A percentile compares a stretch with the other conserved stretches of the same genome.
Conservation (phyloP, 2,797 vertebrate genomes). For the Apogon hyalosoma region DNA sequence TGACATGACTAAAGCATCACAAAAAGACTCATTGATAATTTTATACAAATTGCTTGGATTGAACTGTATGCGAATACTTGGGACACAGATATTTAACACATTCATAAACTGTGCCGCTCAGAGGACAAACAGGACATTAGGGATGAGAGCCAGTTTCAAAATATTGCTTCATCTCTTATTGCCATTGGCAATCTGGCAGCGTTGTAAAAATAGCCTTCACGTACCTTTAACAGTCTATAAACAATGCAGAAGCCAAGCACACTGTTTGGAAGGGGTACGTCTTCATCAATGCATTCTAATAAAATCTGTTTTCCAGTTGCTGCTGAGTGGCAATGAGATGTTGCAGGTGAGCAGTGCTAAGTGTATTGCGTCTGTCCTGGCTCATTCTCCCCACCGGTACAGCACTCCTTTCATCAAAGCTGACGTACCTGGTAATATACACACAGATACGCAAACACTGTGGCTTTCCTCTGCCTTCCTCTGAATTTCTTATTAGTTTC, state of each 20-base stretch:
- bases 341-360: conserved; percentile 90
- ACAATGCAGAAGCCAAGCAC: conserved; percentile 1
- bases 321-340: conserved; percentile 90
- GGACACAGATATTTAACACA: background rate
- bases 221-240: conserved; percentile 10
- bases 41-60: background rate
- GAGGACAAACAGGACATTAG: background rate
- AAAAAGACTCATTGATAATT: background rate
- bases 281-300: conserved; percentile 7
- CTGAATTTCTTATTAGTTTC: background rate
- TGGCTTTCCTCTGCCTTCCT: background rate
- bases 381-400: conserved; percentile 88
- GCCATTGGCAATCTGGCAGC: background rate
- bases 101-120: conserved; percentile 1
- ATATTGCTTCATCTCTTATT: conserved; percentile 1
- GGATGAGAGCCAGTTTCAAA: conserved; percentile 23
- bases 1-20: background rate
- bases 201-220: background rate
- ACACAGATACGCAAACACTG: conserved; percentile 22
- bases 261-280: background rate
- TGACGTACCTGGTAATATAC: conserved; percentile 89
- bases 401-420: conserved; percentile 89
- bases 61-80: conserved; percentile 13
- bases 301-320: conserved; percentile 83
- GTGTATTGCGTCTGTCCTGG: conserved; percentile 88